These are phyloP conservation scores for Drymodes brunneopygia DNA, from an alignment of 2,113 vertebrate genomes.

Conservation along the genomic window DNA sequence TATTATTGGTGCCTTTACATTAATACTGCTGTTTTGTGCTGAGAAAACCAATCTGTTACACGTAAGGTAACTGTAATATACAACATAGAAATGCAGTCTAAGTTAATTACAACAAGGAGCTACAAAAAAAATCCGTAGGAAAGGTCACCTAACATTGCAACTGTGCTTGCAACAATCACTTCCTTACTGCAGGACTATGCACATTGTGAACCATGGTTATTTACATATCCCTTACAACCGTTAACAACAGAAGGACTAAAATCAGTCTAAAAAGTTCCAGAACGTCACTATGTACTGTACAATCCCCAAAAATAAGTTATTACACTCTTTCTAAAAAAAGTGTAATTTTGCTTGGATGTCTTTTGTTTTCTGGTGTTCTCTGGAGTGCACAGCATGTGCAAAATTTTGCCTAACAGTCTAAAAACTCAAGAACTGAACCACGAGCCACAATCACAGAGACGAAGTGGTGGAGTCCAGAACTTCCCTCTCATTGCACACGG, in stretches of 20 bases:
- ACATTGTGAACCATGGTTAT: conserved; percentile 81
- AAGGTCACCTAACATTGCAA: conserved; percentile 86
- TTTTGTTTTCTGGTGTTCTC: conserved; percentile 54
- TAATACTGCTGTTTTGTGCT: conserved; percentile 89
- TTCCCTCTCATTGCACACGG: conserved; percentile 95
- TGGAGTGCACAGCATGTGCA: conserved; percentile 73
- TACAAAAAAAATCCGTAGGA: conserved; percentile 88
- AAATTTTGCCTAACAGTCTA: conserved; percentile 85
- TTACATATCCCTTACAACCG: conserved; percentile 80
- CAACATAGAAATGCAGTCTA: conserved; percentile 94
- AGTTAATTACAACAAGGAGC: conserved; percentile 91
- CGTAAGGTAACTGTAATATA: conserved; percentile 90
- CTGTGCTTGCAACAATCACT: conserved; percentile 77
- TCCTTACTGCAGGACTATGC: conserved; percentile 72
- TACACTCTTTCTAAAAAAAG: conserved; percentile 91
- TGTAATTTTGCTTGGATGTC: conserved; percentile 66
- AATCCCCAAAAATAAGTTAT: conserved; percentile 99
- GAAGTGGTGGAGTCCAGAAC: conserved; percentile 99
- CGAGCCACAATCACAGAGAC: conserved; percentile 86
- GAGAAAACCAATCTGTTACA: conserved; percentile 89
- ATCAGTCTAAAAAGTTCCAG: conserved; percentile 92
- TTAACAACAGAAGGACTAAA: conserved; percentile 87
- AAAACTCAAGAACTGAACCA: conserved; percentile 72
- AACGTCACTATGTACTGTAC: conserved; percentile 94
- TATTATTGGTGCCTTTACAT: conserved; percentile 75